Conservation (phyloP, 92 coral and sea anemone species). For the Epizoanthus scotinus region DNA sequence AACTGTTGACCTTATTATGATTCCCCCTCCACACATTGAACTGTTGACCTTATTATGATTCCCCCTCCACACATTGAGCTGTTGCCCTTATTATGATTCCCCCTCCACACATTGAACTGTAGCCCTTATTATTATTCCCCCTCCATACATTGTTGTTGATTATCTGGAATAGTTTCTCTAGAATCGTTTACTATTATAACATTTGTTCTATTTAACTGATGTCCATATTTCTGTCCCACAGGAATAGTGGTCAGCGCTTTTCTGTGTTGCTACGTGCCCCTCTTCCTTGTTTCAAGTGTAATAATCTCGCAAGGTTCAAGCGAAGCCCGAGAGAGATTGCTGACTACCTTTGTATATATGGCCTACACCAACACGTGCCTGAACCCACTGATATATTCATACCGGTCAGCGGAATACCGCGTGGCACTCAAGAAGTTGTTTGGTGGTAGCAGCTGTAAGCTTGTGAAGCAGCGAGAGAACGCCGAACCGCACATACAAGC, state of each 20-base stretch:
- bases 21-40: too few species aligned
- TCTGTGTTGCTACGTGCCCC: slow-evolving; percentile 1
- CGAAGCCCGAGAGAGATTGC: neutral
- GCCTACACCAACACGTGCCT: slow-evolving; percentile 11
- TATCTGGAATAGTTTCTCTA: too few species aligned
- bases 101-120: too few species aligned
- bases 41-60: too few species aligned
- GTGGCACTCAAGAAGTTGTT: neutral
- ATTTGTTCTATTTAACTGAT: too few species aligned
- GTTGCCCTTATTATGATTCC: too few species aligned
- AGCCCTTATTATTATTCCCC: too few species aligned
- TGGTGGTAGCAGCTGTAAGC: neutral
- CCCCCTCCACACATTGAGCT: too few species aligned
- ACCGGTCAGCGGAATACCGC: slow-evolving; percentile 8
- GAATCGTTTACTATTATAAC: too few species aligned
- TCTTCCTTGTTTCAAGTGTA: neutral
- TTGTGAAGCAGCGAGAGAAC: neutral
- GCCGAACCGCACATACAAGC: neutral
- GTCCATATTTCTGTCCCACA: neutral
- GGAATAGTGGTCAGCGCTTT: slow-evolving; percentile 10
- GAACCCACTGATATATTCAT: slow-evolving; percentile 5
- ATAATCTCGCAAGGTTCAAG: neutral
- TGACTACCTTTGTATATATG: neutral
- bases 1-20: too few species aligned
- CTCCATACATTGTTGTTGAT: too few species aligned